Base-by-base conservation (phyloP, 2,888 invertebrate species). In the Andrena chrysosceles region DNA sequence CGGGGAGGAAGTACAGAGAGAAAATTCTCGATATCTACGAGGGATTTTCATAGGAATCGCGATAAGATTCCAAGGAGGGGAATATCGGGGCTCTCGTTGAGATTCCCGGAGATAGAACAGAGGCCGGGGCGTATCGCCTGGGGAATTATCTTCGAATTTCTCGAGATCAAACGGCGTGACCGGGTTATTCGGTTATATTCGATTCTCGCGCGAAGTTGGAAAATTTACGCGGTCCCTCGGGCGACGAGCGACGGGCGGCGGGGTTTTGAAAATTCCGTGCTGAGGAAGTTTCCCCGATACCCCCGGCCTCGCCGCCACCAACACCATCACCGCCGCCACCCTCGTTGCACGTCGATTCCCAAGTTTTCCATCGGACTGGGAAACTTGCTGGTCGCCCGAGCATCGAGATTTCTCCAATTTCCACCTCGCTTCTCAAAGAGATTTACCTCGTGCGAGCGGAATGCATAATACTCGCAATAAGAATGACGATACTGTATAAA, bases 81-180 rank as follows among this genome's bases (percentile, higher is more conserved):
- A 63, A 71, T 67, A 74, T 71, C 71, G 52, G 31, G 42, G n/a
- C 42, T 35, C 67, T 82, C 75, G 77, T 78, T 54, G 72, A 83
- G 84, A 84, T 84, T 84, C 66, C 3, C 59, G 31, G 66, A 69
- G 84, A 79, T 84, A 73, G 83, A 75, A 73, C 49, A 72, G 68
- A 64, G 77, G 76, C 48, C 52, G 10, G 75, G 67, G 29, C 26
- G 77, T 77, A 72, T 83, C 78, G 84, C 78, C 74, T 54, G 68
- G 86, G 86, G 85, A 86, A 87, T 87, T 85, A 87, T 87, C 86
- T 72, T 68, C 66, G 78, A 87, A 87, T 87, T 87, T 87, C 83
- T 60, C 60, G 81, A 87, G 87, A 87, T 87, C 87, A 87, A 87
- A 87, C 85, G 85, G 59, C 86, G 81, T 87, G 87, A 87, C 86